These are phyloP conservation scores for Geopemphigus sp. DNA, from an alignment of 1,140 invertebrate genomes.

Conservation along the genomic window DNA sequence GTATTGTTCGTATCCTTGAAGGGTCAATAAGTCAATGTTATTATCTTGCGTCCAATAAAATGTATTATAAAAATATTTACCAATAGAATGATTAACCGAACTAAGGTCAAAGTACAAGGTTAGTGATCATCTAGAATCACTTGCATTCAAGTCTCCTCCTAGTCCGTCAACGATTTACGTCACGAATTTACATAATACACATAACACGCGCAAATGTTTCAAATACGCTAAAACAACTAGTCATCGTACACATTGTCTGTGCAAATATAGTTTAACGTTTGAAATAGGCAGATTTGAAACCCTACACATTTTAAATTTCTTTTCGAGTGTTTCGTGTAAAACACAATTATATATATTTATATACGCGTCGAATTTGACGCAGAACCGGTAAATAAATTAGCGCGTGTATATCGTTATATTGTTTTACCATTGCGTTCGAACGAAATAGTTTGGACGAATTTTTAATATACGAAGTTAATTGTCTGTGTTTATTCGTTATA, in stretches of 20 bases:
- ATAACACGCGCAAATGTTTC: too few species aligned
- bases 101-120: conserved; percentile 29
- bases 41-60: background rate
- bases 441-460: too few species aligned
- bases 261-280: too few species aligned
- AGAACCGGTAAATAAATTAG: too few species aligned
- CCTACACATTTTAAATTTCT: background rate
- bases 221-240: background rate
- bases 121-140: background rate
- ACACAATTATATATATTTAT: background rate
- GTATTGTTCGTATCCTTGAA: background rate
- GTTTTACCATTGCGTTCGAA: too few species aligned
- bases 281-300: too few species aligned
- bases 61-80: conserved; percentile 19
- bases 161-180: background rate
- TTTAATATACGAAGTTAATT: too few species aligned
- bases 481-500: too few species aligned
- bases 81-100: background rate
- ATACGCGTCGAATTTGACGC: too few species aligned
- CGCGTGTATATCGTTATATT: too few species aligned
- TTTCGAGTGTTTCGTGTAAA: background rate
- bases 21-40: conserved; percentile 39
- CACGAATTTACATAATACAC: background rate
- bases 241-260: background rate
- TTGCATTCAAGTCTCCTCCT: conserved; percentile 12